Conservation (phyloP, 1,140 invertebrate genomes). For the Periplaneta americana region DNA sequence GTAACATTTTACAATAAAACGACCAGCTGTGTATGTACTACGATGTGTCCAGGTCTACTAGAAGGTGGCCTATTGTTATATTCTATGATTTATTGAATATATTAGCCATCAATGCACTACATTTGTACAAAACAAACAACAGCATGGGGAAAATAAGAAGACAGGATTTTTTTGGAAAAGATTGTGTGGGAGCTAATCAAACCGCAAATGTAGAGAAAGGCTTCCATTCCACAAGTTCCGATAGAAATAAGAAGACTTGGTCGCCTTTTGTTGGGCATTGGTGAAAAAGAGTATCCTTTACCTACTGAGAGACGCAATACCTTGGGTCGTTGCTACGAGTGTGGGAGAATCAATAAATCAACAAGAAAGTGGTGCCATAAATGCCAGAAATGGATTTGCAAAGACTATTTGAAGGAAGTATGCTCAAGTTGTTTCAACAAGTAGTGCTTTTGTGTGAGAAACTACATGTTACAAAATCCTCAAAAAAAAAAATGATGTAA, state of each 20-base stretch:
- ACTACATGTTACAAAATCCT: no score
- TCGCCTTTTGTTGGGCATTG: background rate
- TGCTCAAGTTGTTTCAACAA: background rate
- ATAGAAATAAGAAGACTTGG: slow-evolving; percentile 1
- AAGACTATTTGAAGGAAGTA: background rate
- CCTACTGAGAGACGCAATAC: background rate
- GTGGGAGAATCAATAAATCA: background rate
- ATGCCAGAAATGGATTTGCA: no score
- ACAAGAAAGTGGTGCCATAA: no score
- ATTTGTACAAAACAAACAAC: background rate
- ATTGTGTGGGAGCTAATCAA: slow-evolving; percentile 6
- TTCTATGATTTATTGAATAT: slow-evolving; percentile 8
- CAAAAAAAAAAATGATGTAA: no score
- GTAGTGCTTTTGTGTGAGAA: background rate
- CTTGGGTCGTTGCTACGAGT: background rate
- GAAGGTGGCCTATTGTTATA: slow-evolving; percentile 10
- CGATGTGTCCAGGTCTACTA: slow-evolving; percentile 21
- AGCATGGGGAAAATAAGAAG: background rate
- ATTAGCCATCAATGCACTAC: no score
- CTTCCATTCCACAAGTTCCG: no score
- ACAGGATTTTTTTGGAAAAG: background rate
- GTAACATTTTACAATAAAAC: slow-evolving; percentile 35
- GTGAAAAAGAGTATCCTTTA: background rate
- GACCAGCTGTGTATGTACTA: slow-evolving; percentile 30
- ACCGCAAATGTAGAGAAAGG: no score